These are phyloP conservation scores for Ophthalmolycus amberensis DNA, from an alignment of 2,113 vertebrate genomes.

Conservation along the genomic window DNA sequence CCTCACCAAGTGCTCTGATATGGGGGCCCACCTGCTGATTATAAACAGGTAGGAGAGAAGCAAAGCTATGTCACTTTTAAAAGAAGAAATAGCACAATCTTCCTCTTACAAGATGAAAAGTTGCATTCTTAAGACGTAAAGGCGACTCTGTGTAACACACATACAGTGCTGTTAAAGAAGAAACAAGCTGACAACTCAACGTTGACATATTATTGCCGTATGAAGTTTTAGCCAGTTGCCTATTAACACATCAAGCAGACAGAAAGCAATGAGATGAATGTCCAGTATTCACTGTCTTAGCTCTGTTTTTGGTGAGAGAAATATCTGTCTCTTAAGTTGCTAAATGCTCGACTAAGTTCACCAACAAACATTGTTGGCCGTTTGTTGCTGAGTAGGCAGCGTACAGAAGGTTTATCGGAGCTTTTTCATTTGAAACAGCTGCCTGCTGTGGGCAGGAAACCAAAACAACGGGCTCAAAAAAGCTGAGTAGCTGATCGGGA, in stretches of 20 bases:
- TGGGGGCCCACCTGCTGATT: slow-evolving; percentile 75
- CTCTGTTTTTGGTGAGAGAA: neutral
- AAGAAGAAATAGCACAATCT: neutral
- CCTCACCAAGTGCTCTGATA: slow-evolving; percentile 62
- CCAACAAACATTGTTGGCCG: neutral
- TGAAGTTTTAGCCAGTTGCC: neutral
- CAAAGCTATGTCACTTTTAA: neutral
- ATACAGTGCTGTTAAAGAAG: too few species aligned
- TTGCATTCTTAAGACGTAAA: neutral
- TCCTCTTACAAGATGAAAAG: neutral
- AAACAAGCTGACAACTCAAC: neutral
- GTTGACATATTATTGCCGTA: too few species aligned
- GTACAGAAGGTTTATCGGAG: neutral
- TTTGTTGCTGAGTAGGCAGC: neutral
- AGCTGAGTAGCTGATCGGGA: neutral
- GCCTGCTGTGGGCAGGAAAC: neutral
- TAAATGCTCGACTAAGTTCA: neutral
- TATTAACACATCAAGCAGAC: neutral
- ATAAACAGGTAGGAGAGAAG: slow-evolving; percentile 76
- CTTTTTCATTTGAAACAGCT: neutral
- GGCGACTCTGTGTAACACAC: too few species aligned
- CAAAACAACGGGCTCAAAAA: neutral
- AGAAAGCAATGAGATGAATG: neutral
- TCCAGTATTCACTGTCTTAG: neutral
- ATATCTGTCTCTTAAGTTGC: neutral